A percentile compares a stretch with the other conserved stretches of the same genome.
phyloP scores from a whole-genome alignment of 2,797 vertebrate species.

The Poeciliopsis gracilis region DNA sequence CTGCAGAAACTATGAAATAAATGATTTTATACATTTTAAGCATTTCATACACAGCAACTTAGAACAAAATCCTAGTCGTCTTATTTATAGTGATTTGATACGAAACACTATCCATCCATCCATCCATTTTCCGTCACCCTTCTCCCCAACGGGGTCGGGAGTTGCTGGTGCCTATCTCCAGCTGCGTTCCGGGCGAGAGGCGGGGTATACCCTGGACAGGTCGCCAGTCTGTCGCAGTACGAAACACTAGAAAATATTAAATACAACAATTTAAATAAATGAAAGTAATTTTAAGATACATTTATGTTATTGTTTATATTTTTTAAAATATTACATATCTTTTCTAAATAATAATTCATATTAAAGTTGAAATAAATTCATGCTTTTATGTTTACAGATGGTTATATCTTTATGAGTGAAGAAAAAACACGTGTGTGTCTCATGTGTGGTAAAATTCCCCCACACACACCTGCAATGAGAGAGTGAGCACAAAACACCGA shows the following conservation, averaged over 20 bases:
- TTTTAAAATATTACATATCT: background rate
- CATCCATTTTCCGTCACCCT: too few relatives aligned
- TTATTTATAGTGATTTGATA: background rate
- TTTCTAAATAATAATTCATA: background rate
- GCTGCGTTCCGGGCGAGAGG: too few relatives aligned
- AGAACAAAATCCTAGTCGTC: background rate
- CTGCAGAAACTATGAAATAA: background rate
- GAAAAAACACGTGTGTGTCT: background rate
- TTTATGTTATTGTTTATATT: background rate
- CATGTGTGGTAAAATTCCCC: conserved; percentile 49
- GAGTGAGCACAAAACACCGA: conserved; percentile 39
- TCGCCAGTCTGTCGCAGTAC: too few relatives aligned
- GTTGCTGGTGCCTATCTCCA: too few relatives aligned
- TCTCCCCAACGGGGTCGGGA: too few relatives aligned
- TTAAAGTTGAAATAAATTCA: background rate
- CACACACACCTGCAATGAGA: conserved; percentile 52
- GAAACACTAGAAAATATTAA: background rate
- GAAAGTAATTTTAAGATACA: background rate
- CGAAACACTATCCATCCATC: too few relatives aligned
- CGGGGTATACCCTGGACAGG: too few relatives aligned
- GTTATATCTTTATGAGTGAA: conserved; percentile 32
- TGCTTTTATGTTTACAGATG: background rate
- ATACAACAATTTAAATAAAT: background rate
- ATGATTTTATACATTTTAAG: background rate
- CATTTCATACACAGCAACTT: background rate